These are phyloP conservation scores for Silurus lanzhouensis DNA, from an alignment of 2,797 vertebrate species.

Conservation along the genomic window DNA sequence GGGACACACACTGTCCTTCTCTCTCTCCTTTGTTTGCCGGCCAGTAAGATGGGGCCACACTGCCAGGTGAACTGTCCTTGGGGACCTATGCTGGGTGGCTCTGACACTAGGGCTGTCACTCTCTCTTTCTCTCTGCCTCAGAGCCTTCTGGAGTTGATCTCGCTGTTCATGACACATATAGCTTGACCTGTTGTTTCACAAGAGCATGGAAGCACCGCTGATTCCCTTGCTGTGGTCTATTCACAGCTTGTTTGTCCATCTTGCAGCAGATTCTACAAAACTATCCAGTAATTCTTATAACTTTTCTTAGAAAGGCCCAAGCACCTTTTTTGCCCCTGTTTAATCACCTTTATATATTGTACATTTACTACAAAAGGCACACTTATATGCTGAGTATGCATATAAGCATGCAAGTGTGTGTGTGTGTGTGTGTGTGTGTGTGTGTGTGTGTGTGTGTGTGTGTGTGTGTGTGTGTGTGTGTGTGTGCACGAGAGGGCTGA, in stretches of 20 bases:
- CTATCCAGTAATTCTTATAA: neutral
- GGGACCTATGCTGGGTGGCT: constrained; percentile 46
- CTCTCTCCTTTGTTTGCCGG: constrained; percentile 52
- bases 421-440: neutral
- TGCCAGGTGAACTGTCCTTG: constrained; percentile 54
- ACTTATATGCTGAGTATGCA: constrained; percentile 15
- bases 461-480: constrained; percentile 21
- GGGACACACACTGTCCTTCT: constrained; percentile 50
- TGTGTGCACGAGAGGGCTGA: constrained; percentile 64
- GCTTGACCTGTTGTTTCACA: constrained; percentile 24
- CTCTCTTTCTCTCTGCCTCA: constrained; percentile 26
- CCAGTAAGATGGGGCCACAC: constrained; percentile 56
- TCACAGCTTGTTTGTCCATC: neutral
- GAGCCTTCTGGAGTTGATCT: constrained; percentile 20
- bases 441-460: neutral
- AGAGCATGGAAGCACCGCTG: neutral
- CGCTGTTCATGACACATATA: constrained; percentile 24
- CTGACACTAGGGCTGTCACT: constrained; percentile 60
- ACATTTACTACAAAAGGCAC: neutral
- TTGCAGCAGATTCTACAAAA: neutral
- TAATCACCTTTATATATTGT: no score
- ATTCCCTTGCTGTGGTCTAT: neutral
- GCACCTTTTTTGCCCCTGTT: neutral
- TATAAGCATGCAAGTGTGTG: constrained; percentile 10
- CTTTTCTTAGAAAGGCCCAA: neutral